Evolutionary conservation across 2,113 vertebrate species (phyloP).

Genomic region (Xenus cinereus): DNA sequence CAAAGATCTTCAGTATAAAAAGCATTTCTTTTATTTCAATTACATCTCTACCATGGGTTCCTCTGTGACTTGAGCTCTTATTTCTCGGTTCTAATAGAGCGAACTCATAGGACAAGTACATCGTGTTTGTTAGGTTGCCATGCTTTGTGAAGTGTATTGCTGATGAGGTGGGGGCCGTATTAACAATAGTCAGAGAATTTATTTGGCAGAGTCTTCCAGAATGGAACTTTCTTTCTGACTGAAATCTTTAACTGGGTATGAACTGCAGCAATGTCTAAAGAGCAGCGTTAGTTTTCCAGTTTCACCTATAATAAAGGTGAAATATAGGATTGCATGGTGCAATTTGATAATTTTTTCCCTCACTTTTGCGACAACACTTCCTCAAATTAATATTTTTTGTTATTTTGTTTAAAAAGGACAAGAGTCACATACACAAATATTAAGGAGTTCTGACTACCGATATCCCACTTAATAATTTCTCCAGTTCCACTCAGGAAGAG

Average conservation of each 20-base stretch:
- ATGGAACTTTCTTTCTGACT: background rate
- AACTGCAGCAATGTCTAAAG: background rate
- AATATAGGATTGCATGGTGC: background rate
- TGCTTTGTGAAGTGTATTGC: background rate
- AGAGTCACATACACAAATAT: background rate
- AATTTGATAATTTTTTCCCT: background rate
- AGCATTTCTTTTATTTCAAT: background rate
- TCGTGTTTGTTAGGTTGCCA: background rate
- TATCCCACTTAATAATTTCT: background rate
- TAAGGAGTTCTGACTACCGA: background rate
- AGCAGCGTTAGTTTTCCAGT: background rate
- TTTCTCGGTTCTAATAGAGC: background rate
- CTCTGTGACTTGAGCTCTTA: background rate
- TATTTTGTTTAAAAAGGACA: background rate
- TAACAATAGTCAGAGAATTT: background rate
- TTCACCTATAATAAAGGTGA: background rate
- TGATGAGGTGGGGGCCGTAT: fast-evolving
- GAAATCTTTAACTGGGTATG: background rate
- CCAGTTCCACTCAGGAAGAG: background rate
- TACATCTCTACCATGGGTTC: background rate
- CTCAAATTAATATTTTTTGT: background rate
- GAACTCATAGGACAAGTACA: background rate
- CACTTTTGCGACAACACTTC: background rate
- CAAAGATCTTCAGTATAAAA: background rate
- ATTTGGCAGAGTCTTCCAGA: background rate